These are phyloP conservation scores for Leptinotarsa tumamoca DNA, from an alignment of 2,888 invertebrate genomes.

Conservation along the genomic window DNA sequence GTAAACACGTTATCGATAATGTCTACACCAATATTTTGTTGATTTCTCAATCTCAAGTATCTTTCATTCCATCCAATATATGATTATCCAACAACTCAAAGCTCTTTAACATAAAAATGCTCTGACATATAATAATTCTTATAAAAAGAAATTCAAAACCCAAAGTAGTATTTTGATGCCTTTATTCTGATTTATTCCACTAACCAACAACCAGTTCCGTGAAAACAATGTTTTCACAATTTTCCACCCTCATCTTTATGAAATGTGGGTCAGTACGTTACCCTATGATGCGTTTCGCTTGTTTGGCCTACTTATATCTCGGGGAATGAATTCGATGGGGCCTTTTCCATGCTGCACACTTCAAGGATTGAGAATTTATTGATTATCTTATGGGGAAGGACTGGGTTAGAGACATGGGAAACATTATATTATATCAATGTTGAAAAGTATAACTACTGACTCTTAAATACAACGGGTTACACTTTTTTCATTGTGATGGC, in stretches of 20 bases:
- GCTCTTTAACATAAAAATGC: too few species aligned
- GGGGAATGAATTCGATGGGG: slow-evolving; percentile 35
- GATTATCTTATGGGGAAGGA: not conserved
- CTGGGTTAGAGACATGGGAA: not conserved
- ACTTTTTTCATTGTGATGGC: too few species aligned
- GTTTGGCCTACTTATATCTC: slow-evolving; percentile 44
- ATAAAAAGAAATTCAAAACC: too few species aligned
- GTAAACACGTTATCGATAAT: too few species aligned
- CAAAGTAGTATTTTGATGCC: too few species aligned
- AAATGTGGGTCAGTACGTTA: slow-evolving; percentile 47
- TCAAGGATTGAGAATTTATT: not conserved
- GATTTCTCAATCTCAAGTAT: too few species aligned
- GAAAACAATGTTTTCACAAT: slow-evolving; percentile 15
- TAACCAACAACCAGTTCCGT: not conserved
- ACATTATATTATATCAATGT: not conserved
- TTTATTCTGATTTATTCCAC: too few species aligned
- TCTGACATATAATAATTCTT: too few species aligned
- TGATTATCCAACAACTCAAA: too few species aligned
- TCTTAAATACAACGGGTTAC: too few species aligned
- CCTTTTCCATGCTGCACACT: not conserved
- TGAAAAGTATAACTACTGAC: not conserved
- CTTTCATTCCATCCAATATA: too few species aligned
- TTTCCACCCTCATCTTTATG: slow-evolving; percentile 17
- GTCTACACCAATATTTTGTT: too few species aligned
- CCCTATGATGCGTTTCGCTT: slow-evolving; percentile 43